phyloP scores from a whole-genome alignment of 2,888 invertebrate species.

The Trichogramma evanescens region DNA sequence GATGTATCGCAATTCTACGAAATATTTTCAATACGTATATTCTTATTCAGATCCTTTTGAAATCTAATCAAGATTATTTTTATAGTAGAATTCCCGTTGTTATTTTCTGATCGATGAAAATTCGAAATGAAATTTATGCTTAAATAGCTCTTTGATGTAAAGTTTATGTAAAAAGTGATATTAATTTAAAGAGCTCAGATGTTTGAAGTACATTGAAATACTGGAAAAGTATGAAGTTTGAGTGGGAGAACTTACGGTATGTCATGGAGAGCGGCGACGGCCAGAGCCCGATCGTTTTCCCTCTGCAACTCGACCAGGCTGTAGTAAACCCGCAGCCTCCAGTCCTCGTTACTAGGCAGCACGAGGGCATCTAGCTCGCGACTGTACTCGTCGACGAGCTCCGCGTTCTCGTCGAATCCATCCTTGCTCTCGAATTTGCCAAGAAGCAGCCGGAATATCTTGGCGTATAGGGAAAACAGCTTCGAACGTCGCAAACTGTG shows the following conservation, averaged over 20 bases:
- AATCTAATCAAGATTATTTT: no score
- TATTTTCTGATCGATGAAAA: no score
- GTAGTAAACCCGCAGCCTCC: constrained; percentile 63
- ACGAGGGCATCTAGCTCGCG: constrained; percentile 54
- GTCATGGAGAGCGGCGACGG: not conserved
- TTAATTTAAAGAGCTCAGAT: no score
- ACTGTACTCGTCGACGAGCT: constrained; percentile 26
- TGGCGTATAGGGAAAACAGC: constrained; percentile 17
- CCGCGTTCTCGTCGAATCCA: constrained; percentile 16
- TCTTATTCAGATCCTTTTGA: no score
- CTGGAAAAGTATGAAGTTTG: no score
- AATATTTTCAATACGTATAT: no score
- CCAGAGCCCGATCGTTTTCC: constrained; percentile 38
- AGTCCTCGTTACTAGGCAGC: constrained; percentile 64
- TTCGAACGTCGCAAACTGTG: constrained; percentile 8
- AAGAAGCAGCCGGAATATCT: constrained; percentile 14
- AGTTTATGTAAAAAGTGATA: no score
- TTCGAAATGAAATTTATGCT: no score
- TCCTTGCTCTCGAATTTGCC: not conserved
- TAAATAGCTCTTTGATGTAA: no score
- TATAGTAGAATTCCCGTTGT: no score
- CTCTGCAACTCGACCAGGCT: constrained; percentile 61
- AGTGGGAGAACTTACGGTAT: not conserved
- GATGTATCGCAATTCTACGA: no score
- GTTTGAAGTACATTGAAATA: no score